Percentiles rank a stretch among this genome's conserved stretches.
phyloP scores from a whole-genome alignment of 2,113 vertebrate genomes.

The Chloropsis hardwickii region DNA sequence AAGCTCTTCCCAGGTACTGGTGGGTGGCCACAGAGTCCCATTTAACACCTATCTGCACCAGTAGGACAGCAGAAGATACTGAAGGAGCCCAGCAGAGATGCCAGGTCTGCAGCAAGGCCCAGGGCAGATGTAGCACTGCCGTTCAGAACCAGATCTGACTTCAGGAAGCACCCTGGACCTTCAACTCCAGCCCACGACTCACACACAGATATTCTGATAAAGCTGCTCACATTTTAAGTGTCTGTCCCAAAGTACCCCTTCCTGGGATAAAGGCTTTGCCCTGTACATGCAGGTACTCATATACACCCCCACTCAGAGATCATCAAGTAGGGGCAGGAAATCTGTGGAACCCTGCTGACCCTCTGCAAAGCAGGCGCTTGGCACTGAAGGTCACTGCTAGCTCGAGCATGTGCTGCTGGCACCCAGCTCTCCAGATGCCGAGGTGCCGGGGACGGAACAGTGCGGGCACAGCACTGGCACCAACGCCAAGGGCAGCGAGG shows the following conservation, averaged over 20 bases:
- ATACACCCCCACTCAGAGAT: background rate
- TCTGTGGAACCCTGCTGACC: background rate
- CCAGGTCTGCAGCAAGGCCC: background rate
- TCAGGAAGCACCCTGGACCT: background rate
- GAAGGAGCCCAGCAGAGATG: background rate
- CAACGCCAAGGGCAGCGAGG: background rate
- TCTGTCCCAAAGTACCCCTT: background rate
- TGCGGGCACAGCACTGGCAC: background rate
- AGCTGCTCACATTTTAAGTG: background rate
- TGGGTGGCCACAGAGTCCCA: background rate
- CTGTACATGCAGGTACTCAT: background rate
- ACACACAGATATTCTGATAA: background rate
- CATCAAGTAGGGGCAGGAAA: background rate
- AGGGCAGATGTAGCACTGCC: background rate
- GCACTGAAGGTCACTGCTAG: background rate
- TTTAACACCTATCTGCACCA: background rate
- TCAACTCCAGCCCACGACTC: background rate
- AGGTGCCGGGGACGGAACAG: background rate
- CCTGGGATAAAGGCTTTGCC: background rate
- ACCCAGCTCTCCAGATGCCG: background rate
- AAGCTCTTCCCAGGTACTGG: background rate
- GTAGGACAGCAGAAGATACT: background rate
- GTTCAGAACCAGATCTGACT: background rate
- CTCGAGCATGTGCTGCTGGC: background rate
- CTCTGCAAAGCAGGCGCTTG: background rate